Conservation (phyloP, 2,888 invertebrate genomes). For the Nasonia oneida region DNA sequence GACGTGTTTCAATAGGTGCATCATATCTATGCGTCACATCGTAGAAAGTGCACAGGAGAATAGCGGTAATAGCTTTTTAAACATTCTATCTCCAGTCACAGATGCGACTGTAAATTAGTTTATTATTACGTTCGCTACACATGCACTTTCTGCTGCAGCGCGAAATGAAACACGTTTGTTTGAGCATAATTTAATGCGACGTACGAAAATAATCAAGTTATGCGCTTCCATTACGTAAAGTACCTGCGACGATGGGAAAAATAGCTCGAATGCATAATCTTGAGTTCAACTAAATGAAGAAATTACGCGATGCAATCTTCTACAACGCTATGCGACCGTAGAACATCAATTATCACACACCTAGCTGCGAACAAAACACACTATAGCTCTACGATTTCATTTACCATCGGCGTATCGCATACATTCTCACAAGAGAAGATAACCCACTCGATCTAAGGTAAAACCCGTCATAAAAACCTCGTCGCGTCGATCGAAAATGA, state of each 20-base stretch:
- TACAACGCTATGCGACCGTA: background rate
- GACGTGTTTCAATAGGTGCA: background rate
- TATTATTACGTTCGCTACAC: background rate
- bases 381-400: background rate
- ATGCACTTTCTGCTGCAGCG: background rate
- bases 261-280: background rate
- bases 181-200: background rate
- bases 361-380: background rate
- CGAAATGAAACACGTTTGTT: background rate
- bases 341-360: constrained; percentile 2
- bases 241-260: background rate
- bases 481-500: background rate
- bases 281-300: background rate
- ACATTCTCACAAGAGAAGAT: too few relatives aligned
- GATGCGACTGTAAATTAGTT: background rate
- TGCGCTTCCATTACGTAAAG: constrained; percentile 4
- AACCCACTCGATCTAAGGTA: too few relatives aligned
- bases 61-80: background rate
- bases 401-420: background rate
- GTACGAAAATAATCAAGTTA: background rate
- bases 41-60: constrained; percentile 9
- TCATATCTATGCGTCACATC: constrained; percentile 15
- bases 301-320: constrained; percentile 23
- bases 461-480: too few relatives aligned
- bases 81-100: background rate